Percentiles rank a stretch among this genome's conserved stretches.
phyloP scores from a whole-genome alignment of 2,797 vertebrate genomes.

The Helicolenus hilgendorfi region DNA sequence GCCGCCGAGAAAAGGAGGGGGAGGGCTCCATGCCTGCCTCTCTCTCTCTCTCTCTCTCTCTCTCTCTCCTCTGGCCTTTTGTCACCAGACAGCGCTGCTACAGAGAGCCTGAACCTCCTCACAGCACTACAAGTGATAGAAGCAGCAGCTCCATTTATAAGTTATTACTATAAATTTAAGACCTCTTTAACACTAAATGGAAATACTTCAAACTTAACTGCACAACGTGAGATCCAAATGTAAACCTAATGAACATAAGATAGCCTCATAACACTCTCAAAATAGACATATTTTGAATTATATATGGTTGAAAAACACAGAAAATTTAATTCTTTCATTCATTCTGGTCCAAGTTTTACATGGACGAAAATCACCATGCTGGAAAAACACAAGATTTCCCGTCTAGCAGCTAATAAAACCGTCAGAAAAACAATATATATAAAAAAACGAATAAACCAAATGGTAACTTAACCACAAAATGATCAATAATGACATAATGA shows the following conservation, averaged over 20 bases:
- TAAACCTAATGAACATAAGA: background rate
- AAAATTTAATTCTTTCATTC: background rate
- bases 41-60: conserved; percentile 66
- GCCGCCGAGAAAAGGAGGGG: conserved; percentile 76
- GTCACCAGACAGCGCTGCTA: conserved; percentile 84
- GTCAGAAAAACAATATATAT: background rate
- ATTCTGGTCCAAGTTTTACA: too few relatives aligned
- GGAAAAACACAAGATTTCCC: background rate
- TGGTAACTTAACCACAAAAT: background rate
- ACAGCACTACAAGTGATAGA: conserved; percentile 13
- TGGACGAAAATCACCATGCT: background rate
- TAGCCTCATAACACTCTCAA: background rate
- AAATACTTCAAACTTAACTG: background rate
- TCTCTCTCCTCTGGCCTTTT: conserved; percentile 85
- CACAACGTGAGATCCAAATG: background rate
- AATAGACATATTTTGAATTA: background rate
- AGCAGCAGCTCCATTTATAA: background rate
- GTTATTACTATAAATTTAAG: background rate
- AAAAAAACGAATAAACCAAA: background rate
- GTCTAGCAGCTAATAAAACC: background rate
- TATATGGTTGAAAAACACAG: background rate
- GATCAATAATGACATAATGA: background rate
- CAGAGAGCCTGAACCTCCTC: conserved; percentile 48
- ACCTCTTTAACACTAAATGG: background rate
- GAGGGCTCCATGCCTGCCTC: conserved; percentile 82